A percentile compares a stretch with the other conserved stretches of the same genome.
Conservation (phyloP, 2,888 invertebrate species). For the Xestobium rufovillosum region DNA sequence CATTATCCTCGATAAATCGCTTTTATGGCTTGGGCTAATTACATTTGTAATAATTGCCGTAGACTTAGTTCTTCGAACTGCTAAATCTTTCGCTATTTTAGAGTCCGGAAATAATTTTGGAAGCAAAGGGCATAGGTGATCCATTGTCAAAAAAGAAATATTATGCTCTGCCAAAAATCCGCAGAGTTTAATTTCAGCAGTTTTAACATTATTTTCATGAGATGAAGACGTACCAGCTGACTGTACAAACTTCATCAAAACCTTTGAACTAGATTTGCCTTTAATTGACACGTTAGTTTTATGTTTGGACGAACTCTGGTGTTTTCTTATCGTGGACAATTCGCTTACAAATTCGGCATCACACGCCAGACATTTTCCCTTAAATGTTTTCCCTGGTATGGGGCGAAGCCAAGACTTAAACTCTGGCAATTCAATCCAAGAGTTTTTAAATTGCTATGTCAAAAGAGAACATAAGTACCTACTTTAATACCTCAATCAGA, state of each 20-base stretch:
- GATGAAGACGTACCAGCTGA: not conserved
- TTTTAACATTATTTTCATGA: conserved; percentile 15
- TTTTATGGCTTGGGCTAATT: conserved; percentile 11
- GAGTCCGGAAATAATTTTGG: conserved; percentile 19
- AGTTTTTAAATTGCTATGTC: no score
- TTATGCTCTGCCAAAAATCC: conserved; percentile 23
- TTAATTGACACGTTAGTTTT: not conserved
- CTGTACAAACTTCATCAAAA: not conserved
- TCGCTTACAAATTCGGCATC: no score
- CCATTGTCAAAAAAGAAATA: conserved; percentile 18
- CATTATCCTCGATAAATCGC: conserved; percentile 1
- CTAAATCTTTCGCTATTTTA: conserved; percentile 16
- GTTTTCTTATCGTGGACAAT: conserved; percentile 1
- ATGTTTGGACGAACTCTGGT: not conserved
- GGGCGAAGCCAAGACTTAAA: no score
- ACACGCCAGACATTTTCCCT: no score
- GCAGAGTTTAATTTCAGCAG: conserved; percentile 24
- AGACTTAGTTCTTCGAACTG: conserved; percentile 16
- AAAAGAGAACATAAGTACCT: no score
- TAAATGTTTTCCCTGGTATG: no score
- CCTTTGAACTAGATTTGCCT: not conserved
- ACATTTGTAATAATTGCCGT: conserved; percentile 18
- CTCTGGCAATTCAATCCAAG: no score
- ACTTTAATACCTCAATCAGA: no score
- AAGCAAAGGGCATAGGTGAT: conserved; percentile 19